These are phyloP conservation scores for Mergus octosetaceus DNA, from an alignment of 2,797 vertebrate species.

Conservation along the genomic window DNA sequence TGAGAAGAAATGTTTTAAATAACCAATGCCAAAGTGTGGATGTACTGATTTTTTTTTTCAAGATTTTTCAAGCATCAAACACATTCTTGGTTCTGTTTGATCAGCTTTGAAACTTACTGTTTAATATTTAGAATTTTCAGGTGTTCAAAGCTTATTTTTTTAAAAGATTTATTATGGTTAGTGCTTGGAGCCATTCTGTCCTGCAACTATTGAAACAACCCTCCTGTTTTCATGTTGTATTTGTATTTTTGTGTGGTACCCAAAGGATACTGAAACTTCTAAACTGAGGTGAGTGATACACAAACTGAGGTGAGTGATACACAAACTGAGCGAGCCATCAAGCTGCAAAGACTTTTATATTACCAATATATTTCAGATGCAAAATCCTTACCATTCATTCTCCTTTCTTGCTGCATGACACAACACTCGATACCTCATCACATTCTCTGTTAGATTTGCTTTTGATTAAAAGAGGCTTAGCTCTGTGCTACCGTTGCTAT, in stretches of 20 bases:
- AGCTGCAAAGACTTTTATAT: constrained; percentile 2
- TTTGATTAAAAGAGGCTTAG: constrained; percentile 12
- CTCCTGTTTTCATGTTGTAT: not conserved
- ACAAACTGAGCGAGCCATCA: not conserved
- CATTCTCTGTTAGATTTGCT: not conserved
- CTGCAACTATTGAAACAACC: not conserved
- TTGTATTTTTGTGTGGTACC: not conserved
- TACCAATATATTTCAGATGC: not conserved
- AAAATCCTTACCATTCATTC: not conserved
- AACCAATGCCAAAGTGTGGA: not conserved
- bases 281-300: not conserved
- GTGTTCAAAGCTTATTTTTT: not conserved
- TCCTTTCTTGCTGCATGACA: not conserved
- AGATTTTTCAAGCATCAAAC: not conserved
- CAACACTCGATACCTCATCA: not conserved
- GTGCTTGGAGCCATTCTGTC: not conserved
- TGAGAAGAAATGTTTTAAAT: not conserved
- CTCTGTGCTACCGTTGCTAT: not conserved
- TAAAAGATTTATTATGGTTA: not conserved
- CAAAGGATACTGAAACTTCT: not conserved
- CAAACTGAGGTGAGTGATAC: not conserved
- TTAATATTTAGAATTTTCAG: not conserved
- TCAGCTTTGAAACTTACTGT: not conserved
- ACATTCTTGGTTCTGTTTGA: not conserved
- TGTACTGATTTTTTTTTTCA: not conserved